A percentile compares a stretch with the other conserved stretches of the same genome.
These are phyloP conservation scores for Drosophila pectinifera DNA, from an alignment of 1,140 invertebrate species.

Conservation along the genomic window DNA sequence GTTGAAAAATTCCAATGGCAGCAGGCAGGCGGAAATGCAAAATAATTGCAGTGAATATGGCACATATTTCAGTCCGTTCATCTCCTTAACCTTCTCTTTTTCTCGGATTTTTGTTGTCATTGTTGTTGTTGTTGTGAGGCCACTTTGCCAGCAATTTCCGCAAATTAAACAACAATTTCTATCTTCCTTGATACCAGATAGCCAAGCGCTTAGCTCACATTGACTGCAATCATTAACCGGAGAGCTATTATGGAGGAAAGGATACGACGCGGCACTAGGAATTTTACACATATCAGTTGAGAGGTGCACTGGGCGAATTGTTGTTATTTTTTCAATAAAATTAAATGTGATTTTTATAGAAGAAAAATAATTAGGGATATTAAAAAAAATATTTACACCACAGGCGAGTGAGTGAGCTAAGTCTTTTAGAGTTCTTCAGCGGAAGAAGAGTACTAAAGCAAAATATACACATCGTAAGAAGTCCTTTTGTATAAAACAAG, in stretches of 20 bases:
- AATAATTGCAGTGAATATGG: slow-evolving; percentile 29
- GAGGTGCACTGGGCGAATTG: background rate
- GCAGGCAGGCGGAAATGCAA: slow-evolving; percentile 32
- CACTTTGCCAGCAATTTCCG: slow-evolving; percentile 75
- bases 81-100: slow-evolving; percentile 28
- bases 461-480: too few relatives aligned
- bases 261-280: slow-evolving; percentile 45
- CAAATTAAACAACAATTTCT: slow-evolving; percentile 81
- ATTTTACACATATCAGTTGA: slow-evolving; percentile 21
- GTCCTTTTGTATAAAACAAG: background rate
- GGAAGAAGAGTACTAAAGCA: too few relatives aligned
- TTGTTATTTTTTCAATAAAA: too few relatives aligned
- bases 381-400: background rate
- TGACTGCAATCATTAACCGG: slow-evolving; percentile 69
- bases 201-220: slow-evolving; percentile 71
- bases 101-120: background rate
- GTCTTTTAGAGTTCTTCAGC: too few relatives aligned
- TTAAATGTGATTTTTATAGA: background rate
- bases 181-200: slow-evolving; percentile 68
- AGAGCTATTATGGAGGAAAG: slow-evolving; percentile 67
- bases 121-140: slow-evolving; percentile 14
- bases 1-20: slow-evolving; percentile 23
- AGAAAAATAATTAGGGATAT: too few relatives aligned
- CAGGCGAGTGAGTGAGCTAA: background rate
- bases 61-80: slow-evolving; percentile 10